Percentiles rank a stretch among this genome's conserved stretches.
Conservation (phyloP, 2,797 vertebrate species). For the Ciconia nigra region DNA sequence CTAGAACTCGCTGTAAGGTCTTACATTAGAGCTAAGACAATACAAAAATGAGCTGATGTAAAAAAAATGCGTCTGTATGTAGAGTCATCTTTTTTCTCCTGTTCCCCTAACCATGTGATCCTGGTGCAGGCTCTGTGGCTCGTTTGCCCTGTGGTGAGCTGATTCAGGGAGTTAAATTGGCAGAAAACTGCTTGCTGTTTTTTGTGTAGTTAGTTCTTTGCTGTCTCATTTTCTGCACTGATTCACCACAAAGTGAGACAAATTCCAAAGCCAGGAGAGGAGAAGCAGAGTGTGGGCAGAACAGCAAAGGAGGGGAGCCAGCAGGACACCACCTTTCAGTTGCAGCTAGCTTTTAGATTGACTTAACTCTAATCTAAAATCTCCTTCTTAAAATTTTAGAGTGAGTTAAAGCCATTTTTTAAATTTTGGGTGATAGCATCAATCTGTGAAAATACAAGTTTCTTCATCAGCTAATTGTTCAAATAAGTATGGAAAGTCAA, state of each 20-base stretch:
- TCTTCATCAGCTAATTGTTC: not conserved
- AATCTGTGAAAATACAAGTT: not conserved
- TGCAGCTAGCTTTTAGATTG: not conserved
- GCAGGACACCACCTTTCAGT: not conserved
- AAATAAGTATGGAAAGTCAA: not conserved
- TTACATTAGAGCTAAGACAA: not conserved
- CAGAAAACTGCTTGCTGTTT: not conserved
- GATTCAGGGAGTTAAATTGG: not conserved
- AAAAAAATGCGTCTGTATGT: fast-evolving
- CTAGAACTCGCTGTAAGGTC: not conserved
- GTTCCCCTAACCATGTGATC: not conserved
- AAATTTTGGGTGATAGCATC: not conserved
- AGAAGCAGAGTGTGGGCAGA: not conserved
- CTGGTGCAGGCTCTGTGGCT: not conserved
- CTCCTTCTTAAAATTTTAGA: not conserved
- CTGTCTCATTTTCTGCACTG: not conserved
- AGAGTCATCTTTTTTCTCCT: not conserved
- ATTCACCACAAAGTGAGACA: constrained; percentile 12
- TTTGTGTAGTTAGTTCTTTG: not conserved
- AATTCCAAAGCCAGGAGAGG: not conserved
- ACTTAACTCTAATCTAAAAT: not conserved
- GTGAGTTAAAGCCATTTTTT: not conserved
- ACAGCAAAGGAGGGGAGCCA: not conserved
- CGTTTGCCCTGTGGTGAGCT: not conserved
- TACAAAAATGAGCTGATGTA: not conserved